Base-by-base conservation (phyloP, 92 coral and sea anemone species). In the Virgularia gustaviana region DNA sequence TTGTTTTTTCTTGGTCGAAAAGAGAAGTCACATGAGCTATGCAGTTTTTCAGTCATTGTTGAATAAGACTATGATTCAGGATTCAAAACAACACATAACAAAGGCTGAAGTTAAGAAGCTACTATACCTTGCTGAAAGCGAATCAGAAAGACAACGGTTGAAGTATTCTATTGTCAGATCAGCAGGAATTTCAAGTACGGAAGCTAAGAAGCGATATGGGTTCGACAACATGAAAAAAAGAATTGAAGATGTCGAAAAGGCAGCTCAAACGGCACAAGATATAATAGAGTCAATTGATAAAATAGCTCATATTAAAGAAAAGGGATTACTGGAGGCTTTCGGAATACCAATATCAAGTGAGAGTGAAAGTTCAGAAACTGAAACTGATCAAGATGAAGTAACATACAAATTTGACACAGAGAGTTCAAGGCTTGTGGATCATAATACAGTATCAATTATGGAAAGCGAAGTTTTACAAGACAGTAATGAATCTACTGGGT, bases 301-400 rank as follows among this genome's bases (percentile, higher is more conserved):
- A 36, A 65, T 84, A 27, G 80, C 88, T 44, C 36, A 57, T 39
- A 28, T 79, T 24, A 64, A 74, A 84, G 88, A 84, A 10, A 82
- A 84, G 37, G 71, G 78, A 42, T 41, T 79, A 55, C 72, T 84
- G 47, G 83, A 53, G 36, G 53, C 73, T 11, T 55, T 73, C 25
- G 77, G 73, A 58, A 18, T 75, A 64, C 34, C 72, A 59, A 34
- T 47, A 57, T 65, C 52, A 31, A 47, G 80, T 57, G 81, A 81
- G 35, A 57, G 70, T 57, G 70, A 73, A 63, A 73, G 66, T 56
- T 72, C 71, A 22, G 85, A 63, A 72, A 80, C 79, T 29, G 85
- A 80, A 43, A 57, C 79, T 79, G 84, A 78, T 42, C 36, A 63
- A 66, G 76, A 76, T 2, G 36, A 62, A 12, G 49, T 12, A 62